Conservation (phyloP, 37 sponge, comb jelly and placozoan genomes). For the Hexactinellida sp. region DNA sequence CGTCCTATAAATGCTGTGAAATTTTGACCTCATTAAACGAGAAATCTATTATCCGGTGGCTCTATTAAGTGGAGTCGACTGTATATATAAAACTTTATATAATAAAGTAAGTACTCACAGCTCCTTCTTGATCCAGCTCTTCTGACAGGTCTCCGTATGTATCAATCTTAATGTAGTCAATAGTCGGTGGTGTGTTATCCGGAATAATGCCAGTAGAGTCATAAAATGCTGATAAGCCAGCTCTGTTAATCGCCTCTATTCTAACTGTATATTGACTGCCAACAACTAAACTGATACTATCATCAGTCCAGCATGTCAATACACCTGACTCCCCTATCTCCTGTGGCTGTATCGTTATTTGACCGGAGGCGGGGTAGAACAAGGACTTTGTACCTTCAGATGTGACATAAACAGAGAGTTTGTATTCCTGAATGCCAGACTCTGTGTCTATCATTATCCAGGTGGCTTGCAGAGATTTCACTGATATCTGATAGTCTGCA, state of each 20-base stretch:
- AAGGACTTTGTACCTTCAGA: not conserved
- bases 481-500: not conserved
- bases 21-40: no score
- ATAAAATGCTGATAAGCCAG: not conserved
- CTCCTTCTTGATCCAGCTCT: not conserved
- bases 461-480: not conserved
- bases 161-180: not conserved
- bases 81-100: not conserved
- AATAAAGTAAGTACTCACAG: not conserved
- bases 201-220: not conserved
- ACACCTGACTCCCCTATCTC: not conserved
- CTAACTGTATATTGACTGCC: not conserved
- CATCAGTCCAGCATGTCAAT: not conserved
- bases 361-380: not conserved
- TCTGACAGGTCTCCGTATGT: not conserved
- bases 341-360: not conserved
- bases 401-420: not conserved
- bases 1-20: no score
- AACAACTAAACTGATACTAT: not conserved
- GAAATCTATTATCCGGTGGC: no score
- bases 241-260: not conserved
- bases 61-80: no score
- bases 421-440: constrained; percentile 24
- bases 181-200: not conserved
- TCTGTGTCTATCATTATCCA: constrained; percentile 48